Evolutionary conservation across 2,113 vertebrate species (phyloP).

Genomic region (Eolophus roseicapilla): DNA sequence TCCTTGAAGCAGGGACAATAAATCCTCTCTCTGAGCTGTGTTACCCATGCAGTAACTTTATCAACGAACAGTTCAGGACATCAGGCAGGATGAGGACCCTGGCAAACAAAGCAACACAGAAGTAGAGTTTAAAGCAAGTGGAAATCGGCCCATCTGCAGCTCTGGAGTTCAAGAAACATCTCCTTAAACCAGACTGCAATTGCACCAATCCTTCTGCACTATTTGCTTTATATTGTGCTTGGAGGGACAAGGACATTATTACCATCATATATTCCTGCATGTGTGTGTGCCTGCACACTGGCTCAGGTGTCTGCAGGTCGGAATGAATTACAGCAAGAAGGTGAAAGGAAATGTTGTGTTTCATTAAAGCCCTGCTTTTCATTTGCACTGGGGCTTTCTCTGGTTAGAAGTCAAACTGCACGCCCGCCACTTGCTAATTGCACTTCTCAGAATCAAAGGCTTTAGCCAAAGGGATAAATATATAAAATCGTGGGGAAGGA

Average conservation of each 20-base stretch:
- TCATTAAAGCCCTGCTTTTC: neutral
- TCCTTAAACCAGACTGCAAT: neutral
- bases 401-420: constrained; percentile 25
- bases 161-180: neutral
- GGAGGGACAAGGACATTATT: neutral
- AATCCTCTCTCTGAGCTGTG: neutral
- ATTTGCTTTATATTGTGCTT: neutral
- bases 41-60: neutral
- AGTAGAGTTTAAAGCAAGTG: neutral
- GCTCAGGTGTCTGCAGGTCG: neutral
- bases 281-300: neutral
- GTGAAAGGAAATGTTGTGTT: neutral
- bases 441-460: constrained; percentile 54
- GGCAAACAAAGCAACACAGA: neutral
- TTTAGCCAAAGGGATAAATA: constrained; percentile 66
- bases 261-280: accelerated
- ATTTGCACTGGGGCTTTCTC: neutral
- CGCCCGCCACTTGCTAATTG: constrained; percentile 41
- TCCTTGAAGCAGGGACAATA: neutral
- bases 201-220: neutral
- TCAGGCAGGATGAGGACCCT: neutral
- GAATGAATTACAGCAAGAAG: neutral
- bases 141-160: neutral
- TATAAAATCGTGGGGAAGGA: constrained; percentile 28
- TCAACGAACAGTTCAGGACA: neutral